Conservation (phyloP, 2,888 invertebrate genomes). For the Amphimallon solstitiale region DNA sequence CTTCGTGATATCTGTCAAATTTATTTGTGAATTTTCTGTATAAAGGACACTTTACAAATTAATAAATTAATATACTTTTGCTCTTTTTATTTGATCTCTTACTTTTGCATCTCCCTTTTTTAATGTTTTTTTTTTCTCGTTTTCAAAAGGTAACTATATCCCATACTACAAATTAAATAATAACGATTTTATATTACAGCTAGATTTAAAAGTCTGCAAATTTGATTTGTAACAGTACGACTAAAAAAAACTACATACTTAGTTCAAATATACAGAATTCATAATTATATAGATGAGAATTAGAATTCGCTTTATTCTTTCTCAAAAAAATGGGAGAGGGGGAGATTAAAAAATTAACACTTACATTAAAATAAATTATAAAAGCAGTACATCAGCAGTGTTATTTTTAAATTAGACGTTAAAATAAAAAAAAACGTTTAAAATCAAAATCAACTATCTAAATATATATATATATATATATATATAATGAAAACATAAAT, state of each 20-base stretch:
- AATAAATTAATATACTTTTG: slow-evolving; percentile 15
- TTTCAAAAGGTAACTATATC: slow-evolving; percentile 32
- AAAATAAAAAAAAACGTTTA: slow-evolving; percentile 23
- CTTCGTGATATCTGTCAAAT: background rate
- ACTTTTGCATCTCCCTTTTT: background rate
- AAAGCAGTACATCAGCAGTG: slow-evolving; percentile 15
- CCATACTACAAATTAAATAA: slow-evolving; percentile 27
- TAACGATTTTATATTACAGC: background rate
- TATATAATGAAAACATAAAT: slow-evolving; percentile 50
- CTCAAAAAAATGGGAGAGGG: background rate
- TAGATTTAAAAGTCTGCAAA: background rate
- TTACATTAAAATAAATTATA: slow-evolving; percentile 31
- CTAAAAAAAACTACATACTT: background rate
- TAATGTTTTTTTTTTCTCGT: slow-evolving; percentile 12
- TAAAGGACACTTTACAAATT: too few species aligned
- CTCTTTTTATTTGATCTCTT: slow-evolving; percentile 7
- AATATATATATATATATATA: slow-evolving; percentile 25
- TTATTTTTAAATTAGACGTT: slow-evolving; percentile 15
- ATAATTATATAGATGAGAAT: slow-evolving; percentile 16
- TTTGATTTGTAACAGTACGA: background rate
- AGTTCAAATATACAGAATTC: background rate
- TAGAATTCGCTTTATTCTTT: background rate
- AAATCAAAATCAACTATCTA: slow-evolving; percentile 36
- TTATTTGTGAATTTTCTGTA: background rate
- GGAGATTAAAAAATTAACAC: slow-evolving; percentile 23